Conservation (phyloP, 2,888 invertebrate genomes). For the Brachyopa scutellaris region DNA sequence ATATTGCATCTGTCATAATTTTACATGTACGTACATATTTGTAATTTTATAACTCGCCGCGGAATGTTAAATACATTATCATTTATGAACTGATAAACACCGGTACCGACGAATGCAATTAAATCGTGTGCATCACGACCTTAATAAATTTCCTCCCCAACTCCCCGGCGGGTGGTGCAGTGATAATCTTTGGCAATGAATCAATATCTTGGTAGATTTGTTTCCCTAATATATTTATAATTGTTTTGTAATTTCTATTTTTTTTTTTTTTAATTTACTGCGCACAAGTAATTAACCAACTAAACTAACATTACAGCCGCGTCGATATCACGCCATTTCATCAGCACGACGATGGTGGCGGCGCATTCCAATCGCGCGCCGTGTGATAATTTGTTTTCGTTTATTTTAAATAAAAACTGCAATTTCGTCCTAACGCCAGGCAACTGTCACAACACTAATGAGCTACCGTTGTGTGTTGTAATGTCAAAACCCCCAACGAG, state of each 20-base stretch:
- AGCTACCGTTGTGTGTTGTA: conserved; percentile 1
- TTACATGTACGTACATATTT: too few relatives aligned
- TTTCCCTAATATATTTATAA: conserved; percentile 7
- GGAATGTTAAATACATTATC: too few relatives aligned
- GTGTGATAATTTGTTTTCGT: conserved; percentile 47
- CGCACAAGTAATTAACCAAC: conserved; percentile 27
- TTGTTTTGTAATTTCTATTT: conserved; percentile 23
- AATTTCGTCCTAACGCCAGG: conserved; percentile 42
- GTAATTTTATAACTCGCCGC: too few relatives aligned
- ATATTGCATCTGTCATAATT: too few relatives aligned
- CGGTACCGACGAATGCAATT: too few relatives aligned
- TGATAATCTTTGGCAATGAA: conserved; percentile 35
- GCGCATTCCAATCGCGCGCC: conserved; percentile 10
- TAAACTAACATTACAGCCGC: background rate
- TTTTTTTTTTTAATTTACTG: too few relatives aligned
- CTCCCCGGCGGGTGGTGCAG: background rate
- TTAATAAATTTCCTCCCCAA: background rate
- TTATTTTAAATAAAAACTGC: conserved; percentile 28
- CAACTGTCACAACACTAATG: conserved; percentile 9
- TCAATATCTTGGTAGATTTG: conserved; percentile 24
- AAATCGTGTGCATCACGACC: background rate
- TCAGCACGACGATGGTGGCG: background rate
- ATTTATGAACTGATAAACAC: too few relatives aligned
- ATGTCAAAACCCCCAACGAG: conserved; percentile 1
- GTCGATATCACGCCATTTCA: conserved; percentile 56